Conservation (phyloP, 2,113 vertebrate species). For the Hiodon alosoides region DNA sequence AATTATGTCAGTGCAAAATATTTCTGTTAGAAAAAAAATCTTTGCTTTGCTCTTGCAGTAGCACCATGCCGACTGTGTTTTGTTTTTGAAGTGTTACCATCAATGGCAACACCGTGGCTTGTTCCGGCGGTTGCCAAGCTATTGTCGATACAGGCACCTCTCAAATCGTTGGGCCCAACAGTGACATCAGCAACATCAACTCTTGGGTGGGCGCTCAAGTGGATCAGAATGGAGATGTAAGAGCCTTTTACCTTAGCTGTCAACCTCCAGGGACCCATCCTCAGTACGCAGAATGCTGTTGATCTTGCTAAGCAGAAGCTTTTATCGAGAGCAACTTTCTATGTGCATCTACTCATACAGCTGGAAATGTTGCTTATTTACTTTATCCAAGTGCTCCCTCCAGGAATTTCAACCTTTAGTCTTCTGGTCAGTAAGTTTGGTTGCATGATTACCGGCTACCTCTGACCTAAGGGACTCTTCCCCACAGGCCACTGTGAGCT, state of each 20-base stretch:
- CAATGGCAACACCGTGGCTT: constrained; percentile 51
- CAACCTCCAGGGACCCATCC: neutral
- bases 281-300: no score
- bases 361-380: neutral
- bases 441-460: neutral
- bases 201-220: constrained; percentile 44
- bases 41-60: neutral
- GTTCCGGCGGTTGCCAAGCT: constrained; percentile 50
- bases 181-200: constrained; percentile 52
- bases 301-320: no score
- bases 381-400: neutral
- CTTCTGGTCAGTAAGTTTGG: neutral
- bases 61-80: neutral
- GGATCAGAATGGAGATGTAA: constrained; percentile 51
- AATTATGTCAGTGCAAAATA: no score
- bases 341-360: no score
- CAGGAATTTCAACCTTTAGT: no score
- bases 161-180: constrained; percentile 48
- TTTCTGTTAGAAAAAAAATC: no score
- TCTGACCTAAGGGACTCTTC: neutral
- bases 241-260: constrained; percentile 16
- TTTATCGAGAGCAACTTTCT: no score
- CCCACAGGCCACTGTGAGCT: constrained; percentile 46
- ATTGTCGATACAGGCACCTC: constrained; percentile 61
- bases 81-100: constrained; percentile 44